Base-by-base conservation (phyloP, 2,113 vertebrate species). In the Machaerirhynchus nigripectus region DNA sequence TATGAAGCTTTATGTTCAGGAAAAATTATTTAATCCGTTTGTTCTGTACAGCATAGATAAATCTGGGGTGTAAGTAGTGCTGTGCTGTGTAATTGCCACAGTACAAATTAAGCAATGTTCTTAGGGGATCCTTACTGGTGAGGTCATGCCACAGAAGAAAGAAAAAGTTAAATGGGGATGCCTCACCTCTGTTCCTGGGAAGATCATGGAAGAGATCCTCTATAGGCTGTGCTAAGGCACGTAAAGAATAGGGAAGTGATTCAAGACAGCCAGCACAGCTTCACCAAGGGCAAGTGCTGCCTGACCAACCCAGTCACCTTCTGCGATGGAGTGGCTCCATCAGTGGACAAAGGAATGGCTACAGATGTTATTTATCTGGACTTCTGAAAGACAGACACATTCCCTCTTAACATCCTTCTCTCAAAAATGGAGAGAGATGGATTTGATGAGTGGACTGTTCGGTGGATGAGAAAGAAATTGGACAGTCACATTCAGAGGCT, bases 251-350 rank as follows among this genome's bases (percentile, higher is more conserved):
- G 30, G 8, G 20, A 56, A 2, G 9, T 50, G 16, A 24, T 44
- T 50, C 2, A 5, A 22, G 23, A 13, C 13, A 37, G 19, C 47
- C 76, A 56, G 35, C 5, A 9, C 0, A 1, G 23, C 27, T 68
- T 68, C 35, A 75, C 16, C 16, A 44, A 39, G 19, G 31, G 7
- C 22, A 68, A 26, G 6, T 28, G 17, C 30, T 53, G 20, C 7
- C 21, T 85, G 30, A 49, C 27, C 7, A 56, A 11, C 27, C 4
- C 50, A 13, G 16, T 30, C 33, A 23, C 35, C 47, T 61, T 42
- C 11, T 15, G 1, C 19, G 40, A 24, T 30, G 22, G 23, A 6
- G 8, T 39, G 27, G 6, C 27, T 49, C 16, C 19, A 28, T 44
- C 40, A 30, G 26, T 50, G 35, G 35, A 2, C 47, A 56, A 18